These are phyloP conservation scores for Stichodactyla mertensii DNA, from an alignment of 64 coral and sea anemone genomes.

Conservation along the genomic window DNA sequence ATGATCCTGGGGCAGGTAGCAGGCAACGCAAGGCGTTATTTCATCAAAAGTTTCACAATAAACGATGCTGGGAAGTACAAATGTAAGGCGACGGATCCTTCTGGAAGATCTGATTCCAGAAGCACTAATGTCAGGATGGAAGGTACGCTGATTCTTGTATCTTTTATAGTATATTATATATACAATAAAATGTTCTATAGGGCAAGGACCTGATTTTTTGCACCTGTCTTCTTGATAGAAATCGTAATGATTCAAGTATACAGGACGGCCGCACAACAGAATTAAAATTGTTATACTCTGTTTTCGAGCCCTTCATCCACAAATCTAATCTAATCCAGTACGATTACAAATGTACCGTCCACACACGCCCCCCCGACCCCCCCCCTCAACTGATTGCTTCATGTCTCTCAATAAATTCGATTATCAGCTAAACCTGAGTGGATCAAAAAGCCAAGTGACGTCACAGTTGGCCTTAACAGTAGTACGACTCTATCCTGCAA, in stretches of 20 bases:
- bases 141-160: constrained; percentile 22
- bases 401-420: no score
- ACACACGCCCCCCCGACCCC: no score
- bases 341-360: no score
- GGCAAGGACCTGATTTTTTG: no score
- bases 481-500: constrained; percentile 47
- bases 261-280: no score
- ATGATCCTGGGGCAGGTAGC: constrained; percentile 46
- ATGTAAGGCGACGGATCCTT: constrained; percentile 54
- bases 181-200: no score
- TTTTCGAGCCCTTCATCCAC: no score
- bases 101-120: constrained; percentile 43
- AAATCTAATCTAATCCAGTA: no score
- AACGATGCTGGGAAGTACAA: constrained; percentile 76
- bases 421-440: constrained; percentile 80
- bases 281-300: no score
- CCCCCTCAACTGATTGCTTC: no score
- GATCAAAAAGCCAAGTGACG: constrained; percentile 59
- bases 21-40: constrained; percentile 58
- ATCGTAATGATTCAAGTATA: no score
- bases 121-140: constrained; percentile 62
- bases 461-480: constrained; percentile 45
- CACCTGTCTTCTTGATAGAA: no score
- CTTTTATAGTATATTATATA: background rate
- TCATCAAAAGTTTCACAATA: constrained; percentile 51